A percentile compares a stretch with the other conserved stretches of the same genome.
Evolutionary conservation across 2,888 invertebrate species (phyloP).

Genomic region (Drosophila acutilabella): DNA sequence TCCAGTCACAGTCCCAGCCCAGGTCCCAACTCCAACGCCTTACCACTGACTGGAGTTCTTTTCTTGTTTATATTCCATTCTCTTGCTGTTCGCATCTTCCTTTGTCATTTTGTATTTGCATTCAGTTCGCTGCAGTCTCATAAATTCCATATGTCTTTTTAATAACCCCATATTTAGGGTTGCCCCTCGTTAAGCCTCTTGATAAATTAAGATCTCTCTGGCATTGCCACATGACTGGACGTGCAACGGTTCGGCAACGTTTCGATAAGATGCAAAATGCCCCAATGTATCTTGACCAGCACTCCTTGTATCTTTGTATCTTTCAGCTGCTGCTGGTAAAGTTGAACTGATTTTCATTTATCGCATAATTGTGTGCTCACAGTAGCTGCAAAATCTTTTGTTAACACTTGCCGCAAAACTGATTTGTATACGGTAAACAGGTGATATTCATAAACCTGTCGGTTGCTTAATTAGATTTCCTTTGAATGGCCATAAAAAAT

Average conservation of each 20-base stretch:
- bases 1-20: neutral
- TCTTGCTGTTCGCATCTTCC: constrained; percentile 8
- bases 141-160: constrained; percentile 72
- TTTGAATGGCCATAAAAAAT: constrained; percentile 47
- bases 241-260: constrained; percentile 22
- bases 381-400: constrained; percentile 56
- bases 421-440: constrained; percentile 41
- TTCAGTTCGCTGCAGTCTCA: constrained; percentile 34
- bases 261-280: constrained; percentile 36
- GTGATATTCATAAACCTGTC: constrained; percentile 59
- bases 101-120: constrained; percentile 57
- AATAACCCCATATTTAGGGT: constrained; percentile 57
- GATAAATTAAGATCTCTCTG: constrained; percentile 62
- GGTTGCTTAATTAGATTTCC: constrained; percentile 65
- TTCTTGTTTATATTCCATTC: constrained; percentile 1
- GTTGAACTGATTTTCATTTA: constrained; percentile 48
- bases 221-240: constrained; percentile 38
- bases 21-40: constrained; percentile 6
- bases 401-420: constrained; percentile 43
- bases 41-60: neutral
- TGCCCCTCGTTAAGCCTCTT: constrained; percentile 11
- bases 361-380: constrained; percentile 61
- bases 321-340: neutral
- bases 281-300: constrained; percentile 29
- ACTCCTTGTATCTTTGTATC: constrained; percentile 23